Percentiles rank a stretch among this genome's conserved stretches.
phyloP scores from a whole-genome alignment of 2,113 vertebrate genomes.

The Eleginops maclovinus region DNA sequence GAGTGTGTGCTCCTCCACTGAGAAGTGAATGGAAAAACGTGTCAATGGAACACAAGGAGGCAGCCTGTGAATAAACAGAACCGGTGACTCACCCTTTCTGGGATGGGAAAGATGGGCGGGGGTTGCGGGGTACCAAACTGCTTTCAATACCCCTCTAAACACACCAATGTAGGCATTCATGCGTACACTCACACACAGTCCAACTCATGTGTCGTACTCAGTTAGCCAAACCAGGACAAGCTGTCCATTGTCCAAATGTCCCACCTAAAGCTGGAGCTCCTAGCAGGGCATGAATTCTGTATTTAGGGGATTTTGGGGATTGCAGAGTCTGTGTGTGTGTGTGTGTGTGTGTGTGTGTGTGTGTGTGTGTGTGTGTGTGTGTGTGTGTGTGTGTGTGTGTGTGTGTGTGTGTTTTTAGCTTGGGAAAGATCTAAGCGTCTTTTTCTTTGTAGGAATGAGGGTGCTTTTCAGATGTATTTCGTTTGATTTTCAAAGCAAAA shows the following conservation, averaged over 20 bases:
- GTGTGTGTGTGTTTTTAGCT: no score
- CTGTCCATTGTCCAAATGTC: conserved; percentile 69
- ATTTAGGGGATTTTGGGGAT: conserved; percentile 68
- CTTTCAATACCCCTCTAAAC: conserved; percentile 56
- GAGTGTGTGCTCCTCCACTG: conserved; percentile 34
- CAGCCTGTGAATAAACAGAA: conserved; percentile 80
- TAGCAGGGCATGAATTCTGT: conserved; percentile 55
- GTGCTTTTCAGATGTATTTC: neutral
- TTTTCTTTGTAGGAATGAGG: neutral
- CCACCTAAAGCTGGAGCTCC: conserved; percentile 60
- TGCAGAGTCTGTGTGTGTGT: conserved; percentile 15
- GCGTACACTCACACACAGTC: conserved; percentile 34
- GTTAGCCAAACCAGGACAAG: conserved; percentile 62
- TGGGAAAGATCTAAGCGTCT: conserved; percentile 26
- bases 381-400: neutral
- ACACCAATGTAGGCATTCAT: conserved; percentile 69
- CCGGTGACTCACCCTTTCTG: conserved; percentile 80
- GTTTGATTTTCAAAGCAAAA: neutral
- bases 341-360: conserved; percentile 25
- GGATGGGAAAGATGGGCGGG: conserved; percentile 74
- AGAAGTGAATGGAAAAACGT: conserved; percentile 77
- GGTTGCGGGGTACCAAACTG: conserved; percentile 62
- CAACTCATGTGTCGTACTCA: conserved; percentile 58
- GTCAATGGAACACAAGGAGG: conserved; percentile 79
- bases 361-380: conserved; percentile 31